Percentiles rank a stretch among this genome's conserved stretches.
Conservation (phyloP, 2,113 vertebrate genomes). For the Xiphophorus couchianus region DNA sequence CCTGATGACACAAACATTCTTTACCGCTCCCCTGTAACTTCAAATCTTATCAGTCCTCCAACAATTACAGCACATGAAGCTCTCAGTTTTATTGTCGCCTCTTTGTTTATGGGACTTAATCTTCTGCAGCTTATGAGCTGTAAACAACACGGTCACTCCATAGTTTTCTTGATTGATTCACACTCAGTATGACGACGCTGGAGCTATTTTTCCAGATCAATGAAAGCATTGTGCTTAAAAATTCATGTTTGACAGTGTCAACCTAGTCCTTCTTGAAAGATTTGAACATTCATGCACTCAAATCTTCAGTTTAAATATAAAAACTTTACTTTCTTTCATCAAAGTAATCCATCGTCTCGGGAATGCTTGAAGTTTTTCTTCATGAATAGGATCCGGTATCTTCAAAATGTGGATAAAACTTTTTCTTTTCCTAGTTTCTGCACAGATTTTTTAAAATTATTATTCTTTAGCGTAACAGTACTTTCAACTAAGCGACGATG, state of each 20-base stretch:
- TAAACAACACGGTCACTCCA: constrained; percentile 40
- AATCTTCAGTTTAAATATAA: background rate
- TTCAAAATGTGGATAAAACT: no score
- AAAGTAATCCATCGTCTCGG: background rate
- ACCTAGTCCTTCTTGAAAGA: background rate
- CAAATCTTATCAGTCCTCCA: constrained; percentile 59
- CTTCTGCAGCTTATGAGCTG: constrained; percentile 34
- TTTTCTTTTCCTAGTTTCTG: no score
- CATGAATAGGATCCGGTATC: no score
- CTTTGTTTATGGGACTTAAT: constrained; percentile 75
- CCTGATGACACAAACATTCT: constrained; percentile 75
- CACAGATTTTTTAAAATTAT: no score
- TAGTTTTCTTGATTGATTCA: constrained; percentile 26
- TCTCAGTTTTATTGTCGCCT: constrained; percentile 57
- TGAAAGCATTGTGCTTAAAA: constrained; percentile 1
- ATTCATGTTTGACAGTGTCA: background rate
- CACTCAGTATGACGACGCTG: background rate
- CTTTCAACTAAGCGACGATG: no score
- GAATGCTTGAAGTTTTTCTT: background rate
- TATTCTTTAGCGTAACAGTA: no score
- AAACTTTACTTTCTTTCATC: background rate
- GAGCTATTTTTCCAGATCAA: background rate
- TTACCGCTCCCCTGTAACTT: constrained; percentile 61
- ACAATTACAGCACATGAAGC: constrained; percentile 66
- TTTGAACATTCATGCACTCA: background rate